Evolutionary conservation across 2,797 vertebrate genomes (phyloP), one percentile per base, ranked within the genome.

Genomic region (Sebastes hopkinsi): DNA sequence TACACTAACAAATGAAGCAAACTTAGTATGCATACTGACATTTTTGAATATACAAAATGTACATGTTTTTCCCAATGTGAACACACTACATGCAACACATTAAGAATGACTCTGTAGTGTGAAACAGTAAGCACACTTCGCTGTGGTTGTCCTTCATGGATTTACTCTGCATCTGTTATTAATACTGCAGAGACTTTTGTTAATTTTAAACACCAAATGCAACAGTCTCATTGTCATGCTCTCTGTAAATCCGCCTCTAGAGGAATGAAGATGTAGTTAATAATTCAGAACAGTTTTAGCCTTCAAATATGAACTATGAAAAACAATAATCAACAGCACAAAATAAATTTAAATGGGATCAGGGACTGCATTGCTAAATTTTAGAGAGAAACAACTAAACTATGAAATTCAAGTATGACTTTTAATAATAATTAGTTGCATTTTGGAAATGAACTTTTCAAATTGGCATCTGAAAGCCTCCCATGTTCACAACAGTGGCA

Each of bases 381-480:
- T 73, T 9, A 32, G 13, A 42, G 22, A 66, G 38, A n/a, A 61
- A 55, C 1, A 12, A 55, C 7, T 1, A 32, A 27, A 10, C 27
- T 8, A 12, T 11, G 3, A 58, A 27, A 46, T 38, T 61, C 6
- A 46, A 46, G 3, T 58, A 6, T 2, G 18, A 73, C 29, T 75
- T 34, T 42, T 7, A 16, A 6, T 18, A 20, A 16, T 36, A 50
- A 46, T 55, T 36, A 52, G 8, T 6, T 20, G 29, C 10, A 62
- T 55, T 72, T 56, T n/a, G 32, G 16, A 67, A 71, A 80, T 23
- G 4, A 42, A 67, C 61, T 56, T 64, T 54, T 72, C 34, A 55
- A 81, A 34, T 10, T 32, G 66, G 10, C 25, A 67, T 77, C 66
- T 52, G 16, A 81, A 67, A 69, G 34, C 32, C 20, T 75, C 46